Conservation (phyloP, 2,113 vertebrate genomes). For the Archocentrus centrarchus region DNA sequence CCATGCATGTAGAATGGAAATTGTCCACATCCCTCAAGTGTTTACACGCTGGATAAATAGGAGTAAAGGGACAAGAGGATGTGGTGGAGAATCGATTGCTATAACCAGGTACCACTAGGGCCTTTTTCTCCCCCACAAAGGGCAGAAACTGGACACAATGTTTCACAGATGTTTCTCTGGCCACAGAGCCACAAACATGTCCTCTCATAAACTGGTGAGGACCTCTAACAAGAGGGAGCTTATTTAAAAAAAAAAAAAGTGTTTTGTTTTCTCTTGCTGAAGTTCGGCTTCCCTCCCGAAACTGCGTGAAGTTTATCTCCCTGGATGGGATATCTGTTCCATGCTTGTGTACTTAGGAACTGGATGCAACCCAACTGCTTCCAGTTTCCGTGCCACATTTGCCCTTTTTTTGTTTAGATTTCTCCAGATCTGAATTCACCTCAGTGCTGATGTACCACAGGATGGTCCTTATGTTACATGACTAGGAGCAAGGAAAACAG, state of each 20-base stretch:
- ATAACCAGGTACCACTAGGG: constrained; percentile 45
- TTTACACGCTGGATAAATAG: constrained; percentile 54
- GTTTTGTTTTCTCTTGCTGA: constrained; percentile 73
- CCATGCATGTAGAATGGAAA: constrained; percentile 35
- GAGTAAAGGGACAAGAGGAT: constrained; percentile 26
- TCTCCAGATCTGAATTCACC: constrained; percentile 52
- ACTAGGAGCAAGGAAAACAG: constrained; percentile 47
- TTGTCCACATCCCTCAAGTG: constrained; percentile 25
- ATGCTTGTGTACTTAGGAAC: constrained; percentile 53
- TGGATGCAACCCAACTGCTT: constrained; percentile 58
- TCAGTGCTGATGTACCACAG: constrained; percentile 62
- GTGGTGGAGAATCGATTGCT: constrained; percentile 40
- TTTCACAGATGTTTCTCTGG: constrained; percentile 78
- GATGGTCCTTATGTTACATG: constrained; percentile 52
- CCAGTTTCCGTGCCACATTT: constrained; percentile 58
- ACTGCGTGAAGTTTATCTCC: constrained; percentile 64
- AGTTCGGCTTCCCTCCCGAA: constrained; percentile 57
- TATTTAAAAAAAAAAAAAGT: constrained; percentile 37
- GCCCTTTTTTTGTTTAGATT: constrained; percentile 63
- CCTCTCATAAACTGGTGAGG: constrained; percentile 74
- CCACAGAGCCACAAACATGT: constrained; percentile 74
- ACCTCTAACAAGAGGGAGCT: constrained; percentile 69
- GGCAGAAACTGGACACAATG: constrained; percentile 69
- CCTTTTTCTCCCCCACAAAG: constrained; percentile 50
- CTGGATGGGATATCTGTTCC: constrained; percentile 49